phyloP scores from a whole-genome alignment of 2,797 vertebrate genomes.

The Lagodon rhomboides region DNA sequence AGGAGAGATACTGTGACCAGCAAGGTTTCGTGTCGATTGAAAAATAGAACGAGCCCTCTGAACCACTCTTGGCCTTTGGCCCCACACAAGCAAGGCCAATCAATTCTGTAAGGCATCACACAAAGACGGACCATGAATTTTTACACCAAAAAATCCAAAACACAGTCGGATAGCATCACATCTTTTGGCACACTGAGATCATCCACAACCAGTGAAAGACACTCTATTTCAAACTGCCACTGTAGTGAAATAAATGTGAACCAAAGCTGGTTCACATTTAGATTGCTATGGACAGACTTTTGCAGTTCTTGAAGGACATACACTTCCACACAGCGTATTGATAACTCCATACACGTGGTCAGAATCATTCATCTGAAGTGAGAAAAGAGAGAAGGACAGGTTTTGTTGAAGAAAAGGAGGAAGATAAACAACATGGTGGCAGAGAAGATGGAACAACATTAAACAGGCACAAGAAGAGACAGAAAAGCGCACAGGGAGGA shows the following conservation, averaged over 20 bases:
- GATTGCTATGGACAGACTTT: background rate
- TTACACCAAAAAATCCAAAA: conserved; percentile 2
- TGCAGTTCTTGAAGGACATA: conserved; percentile 7
- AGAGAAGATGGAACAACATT: conserved; percentile 56
- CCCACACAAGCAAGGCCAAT: conserved; percentile 43
- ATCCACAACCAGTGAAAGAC: conserved; percentile 7
- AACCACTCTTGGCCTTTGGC: conserved; percentile 10
- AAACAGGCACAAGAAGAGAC: conserved; percentile 54
- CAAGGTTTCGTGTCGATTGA: conserved; percentile 43
- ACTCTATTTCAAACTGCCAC: conserved; percentile 25
- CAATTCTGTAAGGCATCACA: conserved; percentile 31
- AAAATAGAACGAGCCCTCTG: conserved; percentile 11
- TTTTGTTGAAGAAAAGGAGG: conserved; percentile 34
- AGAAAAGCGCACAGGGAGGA: conserved; percentile 55
- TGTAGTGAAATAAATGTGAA: conserved; percentile 14
- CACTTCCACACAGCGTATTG: conserved; percentile 20
- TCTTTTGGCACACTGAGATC: conserved; percentile 11
- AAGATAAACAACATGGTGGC: conserved; percentile 50
- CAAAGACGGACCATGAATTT: background rate
- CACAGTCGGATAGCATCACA: background rate
- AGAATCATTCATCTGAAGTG: conserved; percentile 53
- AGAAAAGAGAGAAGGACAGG: conserved; percentile 33
- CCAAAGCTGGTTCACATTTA: conserved; percentile 8
- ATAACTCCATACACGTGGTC: conserved; percentile 41
- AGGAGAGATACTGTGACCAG: conserved; percentile 42